Conservation (phyloP, 2,113 vertebrate species). For the Canis aureus region DNA sequence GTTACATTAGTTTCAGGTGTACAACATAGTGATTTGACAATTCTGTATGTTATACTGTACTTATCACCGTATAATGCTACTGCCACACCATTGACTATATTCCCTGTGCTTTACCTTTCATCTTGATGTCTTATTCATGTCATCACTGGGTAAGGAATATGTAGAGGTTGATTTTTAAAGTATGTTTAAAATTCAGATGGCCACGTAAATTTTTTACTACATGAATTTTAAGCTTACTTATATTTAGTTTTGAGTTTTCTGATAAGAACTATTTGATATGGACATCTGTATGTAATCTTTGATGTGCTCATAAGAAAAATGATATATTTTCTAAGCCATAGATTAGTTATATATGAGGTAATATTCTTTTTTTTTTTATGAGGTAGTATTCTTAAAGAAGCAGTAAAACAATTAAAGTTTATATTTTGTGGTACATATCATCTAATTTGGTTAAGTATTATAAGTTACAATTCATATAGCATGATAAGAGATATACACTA, state of each 20-base stretch:
- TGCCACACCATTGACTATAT: neutral
- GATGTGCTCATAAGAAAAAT: neutral
- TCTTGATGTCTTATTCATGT: neutral
- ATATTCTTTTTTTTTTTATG: neutral
- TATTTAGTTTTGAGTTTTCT: conserved; percentile 24
- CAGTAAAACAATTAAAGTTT: neutral
- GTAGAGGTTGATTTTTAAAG: neutral
- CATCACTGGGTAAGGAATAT: neutral
- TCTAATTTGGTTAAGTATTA: neutral
- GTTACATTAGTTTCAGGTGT: neutral
- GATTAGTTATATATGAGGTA: neutral
- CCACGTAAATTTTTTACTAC: neutral
- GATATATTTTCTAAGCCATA: neutral
- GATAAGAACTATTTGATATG: neutral
- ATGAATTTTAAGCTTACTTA: neutral
- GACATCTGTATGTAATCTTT: neutral
- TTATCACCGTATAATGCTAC: neutral
- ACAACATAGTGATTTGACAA: neutral
- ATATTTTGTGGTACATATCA: neutral
- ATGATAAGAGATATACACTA: neutral
- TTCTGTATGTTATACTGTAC: neutral
- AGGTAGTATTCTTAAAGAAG: neutral
- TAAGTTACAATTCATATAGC: neutral
- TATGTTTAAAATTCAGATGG: neutral
- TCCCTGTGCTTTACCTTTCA: neutral